Percentiles rank a stretch among this genome's conserved stretches.
Evolutionary conservation across 2,113 vertebrate species (phyloP).

Genomic region (Percopsis transmontana): DNA sequence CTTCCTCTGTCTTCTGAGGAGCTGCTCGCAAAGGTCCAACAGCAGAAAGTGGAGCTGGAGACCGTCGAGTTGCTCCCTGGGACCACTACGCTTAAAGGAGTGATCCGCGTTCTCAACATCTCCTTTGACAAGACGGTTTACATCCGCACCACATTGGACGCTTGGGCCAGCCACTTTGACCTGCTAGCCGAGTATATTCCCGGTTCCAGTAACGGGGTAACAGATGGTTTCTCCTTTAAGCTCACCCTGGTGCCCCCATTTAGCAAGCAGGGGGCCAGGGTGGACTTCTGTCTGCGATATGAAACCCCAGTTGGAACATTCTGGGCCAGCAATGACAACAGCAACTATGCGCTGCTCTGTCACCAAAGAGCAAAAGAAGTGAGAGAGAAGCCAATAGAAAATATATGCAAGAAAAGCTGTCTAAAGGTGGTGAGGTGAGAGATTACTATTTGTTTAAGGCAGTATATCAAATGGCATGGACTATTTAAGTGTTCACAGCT

Average conservation of each 20-base stretch:
- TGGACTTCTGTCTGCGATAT: constrained; percentile 95
- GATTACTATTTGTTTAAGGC: not conserved
- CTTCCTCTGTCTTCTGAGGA: constrained; percentile 79
- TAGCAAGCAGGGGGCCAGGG: constrained; percentile 78
- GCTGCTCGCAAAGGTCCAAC: constrained; percentile 77
- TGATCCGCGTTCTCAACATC: constrained; percentile 89
- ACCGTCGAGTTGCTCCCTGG: constrained; percentile 80
- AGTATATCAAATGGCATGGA: not conserved
- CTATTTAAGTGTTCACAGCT: no score
- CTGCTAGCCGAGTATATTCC: constrained; percentile 89
- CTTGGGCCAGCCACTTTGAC: constrained; percentile 90
- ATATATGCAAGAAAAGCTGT: constrained; percentile 87
- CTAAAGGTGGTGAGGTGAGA: constrained; percentile 88
- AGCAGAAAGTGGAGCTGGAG: constrained; percentile 87
- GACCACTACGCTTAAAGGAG: constrained; percentile 83
- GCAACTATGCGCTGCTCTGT: constrained; percentile 88
- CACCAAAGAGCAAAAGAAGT: constrained; percentile 74
- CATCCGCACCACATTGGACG: constrained; percentile 87
- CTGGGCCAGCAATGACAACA: constrained; percentile 90
- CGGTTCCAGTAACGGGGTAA: constrained; percentile 82
- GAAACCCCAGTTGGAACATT: constrained; percentile 89
- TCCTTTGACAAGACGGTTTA: constrained; percentile 89
- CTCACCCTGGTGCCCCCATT: constrained; percentile 88
- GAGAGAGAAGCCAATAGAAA: constrained; percentile 72
- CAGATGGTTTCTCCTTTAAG: constrained; percentile 89